A percentile compares a stretch with the other conserved stretches of the same genome.
Conservation (phyloP, 2,888 invertebrate species). For the Abrostola triplasia region DNA sequence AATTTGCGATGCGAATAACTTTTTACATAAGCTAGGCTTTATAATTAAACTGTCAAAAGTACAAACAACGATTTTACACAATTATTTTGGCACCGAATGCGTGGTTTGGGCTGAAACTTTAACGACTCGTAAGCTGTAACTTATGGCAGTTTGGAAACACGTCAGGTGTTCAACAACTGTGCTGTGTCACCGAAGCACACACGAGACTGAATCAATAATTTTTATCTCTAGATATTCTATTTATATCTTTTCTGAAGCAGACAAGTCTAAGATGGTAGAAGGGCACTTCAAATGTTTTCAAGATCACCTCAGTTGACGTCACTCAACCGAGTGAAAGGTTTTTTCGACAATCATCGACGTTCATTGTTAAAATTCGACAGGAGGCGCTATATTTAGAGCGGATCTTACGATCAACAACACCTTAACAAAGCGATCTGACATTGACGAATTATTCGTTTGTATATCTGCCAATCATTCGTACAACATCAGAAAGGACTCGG, state of each 20-base stretch:
- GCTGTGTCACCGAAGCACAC: constrained; percentile 1
- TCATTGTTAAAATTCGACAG: constrained; percentile 27
- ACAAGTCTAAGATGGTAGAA: constrained; percentile 11
- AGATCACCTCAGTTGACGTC: constrained; percentile 26
- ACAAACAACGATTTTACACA: constrained; percentile 18
- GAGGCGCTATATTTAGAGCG: constrained; percentile 35
- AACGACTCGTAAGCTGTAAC: constrained; percentile 15
- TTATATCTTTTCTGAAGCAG: constrained; percentile 12
- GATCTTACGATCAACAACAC: constrained; percentile 23
- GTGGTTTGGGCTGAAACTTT: constrained; percentile 24
- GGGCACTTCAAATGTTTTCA: constrained; percentile 29
- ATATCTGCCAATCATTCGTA: constrained; percentile 24
- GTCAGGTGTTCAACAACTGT: constrained; percentile 27
- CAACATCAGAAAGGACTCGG: constrained; percentile 1
- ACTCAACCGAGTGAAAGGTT: constrained; percentile 36
- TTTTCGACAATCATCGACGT: constrained; percentile 35
- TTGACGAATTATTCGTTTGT: constrained; percentile 14
- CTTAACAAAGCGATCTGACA: constrained; percentile 13
- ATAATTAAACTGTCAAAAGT: constrained; percentile 28
- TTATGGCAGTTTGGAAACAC: constrained; percentile 30
- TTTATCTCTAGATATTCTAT: constrained; percentile 5
- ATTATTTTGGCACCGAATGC: constrained; percentile 21
- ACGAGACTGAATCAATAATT: neutral
- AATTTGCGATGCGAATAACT: neutral
- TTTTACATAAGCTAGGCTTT: constrained; percentile 9